Evolutionary conservation across 2,797 vertebrate species (phyloP), one percentile per base, ranked within the genome.

Genomic region (Melanotaenia trifasciata): DNA sequence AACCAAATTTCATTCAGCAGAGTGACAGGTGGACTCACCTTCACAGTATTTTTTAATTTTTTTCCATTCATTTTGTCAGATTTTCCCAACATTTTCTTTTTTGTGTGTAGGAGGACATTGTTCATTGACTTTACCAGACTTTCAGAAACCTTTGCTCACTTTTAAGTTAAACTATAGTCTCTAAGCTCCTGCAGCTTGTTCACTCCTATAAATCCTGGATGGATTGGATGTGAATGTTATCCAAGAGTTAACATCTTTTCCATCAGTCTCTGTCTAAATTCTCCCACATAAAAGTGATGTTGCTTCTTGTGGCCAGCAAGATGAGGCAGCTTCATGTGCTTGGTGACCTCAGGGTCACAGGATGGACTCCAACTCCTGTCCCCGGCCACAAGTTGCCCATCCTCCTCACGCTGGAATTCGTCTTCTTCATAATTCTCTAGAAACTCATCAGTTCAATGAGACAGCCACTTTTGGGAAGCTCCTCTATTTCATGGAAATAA

Each of bases 401-500:
- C 40, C 40, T 60, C 57, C 26, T 36, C 12, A 50, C 74, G 5
- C 26, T 18, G 0, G n/a, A 20, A 20, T 20, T n/a, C n/a, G n/a
- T n/a, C n/a, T 60, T 30, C 36, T n/a, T 32, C 54, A 38, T 33
- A 20, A 54, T 36, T 1, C 53, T 36, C 40, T 1, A 50, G 47
- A 57, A 67, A 45, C 43, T 45, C 18, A 22, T 30, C 13, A 6
- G 54, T 67, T 72, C 62, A 50, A 43, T 62, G 32, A n/a, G 58
- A n/a, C 3, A 40, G 38, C 13, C 13, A 18, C 40, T 43, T 24
- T 13, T 54, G 22, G 51, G 51, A 54, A 60, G 14, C 50, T 10
- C 64, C 53, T 8, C 26, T 10, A 1, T 56, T 69, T 76, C 79
- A 75, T 53, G 74, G 70, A 40, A 65, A 78, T 58, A 69, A 47